Percentiles rank a stretch among this genome's conserved stretches.
Evolutionary conservation across 2,888 invertebrate genomes (phyloP).

Genomic region (Caenorhabditis zanzibari): DNA sequence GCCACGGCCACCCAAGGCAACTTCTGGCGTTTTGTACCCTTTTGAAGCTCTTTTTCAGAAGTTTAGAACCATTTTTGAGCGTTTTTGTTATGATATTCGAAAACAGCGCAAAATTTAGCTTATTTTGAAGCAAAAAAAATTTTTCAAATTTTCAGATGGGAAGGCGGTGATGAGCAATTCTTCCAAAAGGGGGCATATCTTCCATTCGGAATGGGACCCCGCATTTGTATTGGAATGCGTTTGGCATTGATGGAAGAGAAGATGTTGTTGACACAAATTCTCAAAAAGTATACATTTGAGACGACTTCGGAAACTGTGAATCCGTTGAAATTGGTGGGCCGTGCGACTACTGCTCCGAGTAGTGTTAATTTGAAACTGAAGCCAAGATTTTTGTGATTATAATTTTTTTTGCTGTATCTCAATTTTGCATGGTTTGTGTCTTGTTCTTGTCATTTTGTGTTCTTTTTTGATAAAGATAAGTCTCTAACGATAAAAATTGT

Average conservation of each 20-base stretch:
- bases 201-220: constrained; percentile 78
- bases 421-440: background rate
- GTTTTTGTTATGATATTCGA: no score
- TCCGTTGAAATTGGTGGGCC: constrained; percentile 43
- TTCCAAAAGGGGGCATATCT: constrained; percentile 56
- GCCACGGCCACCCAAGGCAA: no score
- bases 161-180: constrained; percentile 61
- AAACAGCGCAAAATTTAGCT: no score
- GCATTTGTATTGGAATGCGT: constrained; percentile 80
- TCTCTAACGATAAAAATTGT: no score
- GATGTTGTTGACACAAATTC: constrained; percentile 71
- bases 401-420: background rate
- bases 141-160: constrained; percentile 69
- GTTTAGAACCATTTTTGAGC: no score
- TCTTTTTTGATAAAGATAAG: constrained; percentile 2
- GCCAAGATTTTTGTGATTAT: constrained; percentile 13
- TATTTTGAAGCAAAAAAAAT: background rate
- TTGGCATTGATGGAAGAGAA: constrained; percentile 80
- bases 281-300: constrained; percentile 57
- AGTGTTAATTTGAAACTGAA: constrained; percentile 30
- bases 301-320: constrained; percentile 21
- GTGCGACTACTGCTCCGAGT: constrained; percentile 21
- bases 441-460: constrained; percentile 18
- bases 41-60: no score
- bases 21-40: no score